These are phyloP conservation scores for Scotopteryx bipunctaria DNA, from an alignment of 2,888 invertebrate genomes.

Conservation along the genomic window DNA sequence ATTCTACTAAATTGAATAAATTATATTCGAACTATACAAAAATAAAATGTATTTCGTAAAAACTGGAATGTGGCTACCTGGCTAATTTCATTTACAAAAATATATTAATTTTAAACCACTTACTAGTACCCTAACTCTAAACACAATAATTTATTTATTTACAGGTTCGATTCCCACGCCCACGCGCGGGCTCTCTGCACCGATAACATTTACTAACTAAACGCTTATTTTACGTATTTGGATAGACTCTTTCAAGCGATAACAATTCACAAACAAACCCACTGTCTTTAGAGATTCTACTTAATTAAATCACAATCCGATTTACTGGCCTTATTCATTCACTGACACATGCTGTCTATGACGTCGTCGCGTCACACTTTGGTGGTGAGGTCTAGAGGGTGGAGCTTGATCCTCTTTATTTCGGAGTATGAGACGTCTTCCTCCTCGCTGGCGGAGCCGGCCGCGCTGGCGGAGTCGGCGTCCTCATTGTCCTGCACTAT, in stretches of 20 bases:
- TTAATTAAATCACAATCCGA: constrained; percentile 78
- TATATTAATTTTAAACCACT: constrained; percentile 54
- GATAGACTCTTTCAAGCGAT: constrained; percentile 82
- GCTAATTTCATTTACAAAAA: constrained; percentile 55
- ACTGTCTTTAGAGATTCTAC: constrained; percentile 55
- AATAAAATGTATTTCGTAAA: constrained; percentile 44
- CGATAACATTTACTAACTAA: constrained; percentile 66
- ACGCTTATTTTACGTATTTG: constrained; percentile 80
- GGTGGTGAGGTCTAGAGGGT: constrained; percentile 87
- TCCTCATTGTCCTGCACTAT: constrained; percentile 72
- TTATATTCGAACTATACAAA: constrained; percentile 70
- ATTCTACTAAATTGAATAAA: constrained; percentile 77
- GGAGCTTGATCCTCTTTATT: constrained; percentile 83
- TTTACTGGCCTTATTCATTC: constrained; percentile 75
- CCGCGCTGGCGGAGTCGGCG: constrained; percentile 71
- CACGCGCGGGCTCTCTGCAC: constrained; percentile 65
- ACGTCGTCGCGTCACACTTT: constrained; percentile 82
- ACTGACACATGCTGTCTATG: constrained; percentile 47
- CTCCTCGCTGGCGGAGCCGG: constrained; percentile 74
- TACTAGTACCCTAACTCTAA: constrained; percentile 65
- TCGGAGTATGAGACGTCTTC: constrained; percentile 82
- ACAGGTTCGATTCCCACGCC: constrained; percentile 74
- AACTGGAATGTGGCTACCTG: constrained; percentile 66
- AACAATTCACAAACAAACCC: constrained; percentile 70
- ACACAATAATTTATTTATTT: constrained; percentile 71